These are phyloP conservation scores for Cheumatopsyche charites DNA, from an alignment of 1,140 invertebrate genomes.

Conservation along the genomic window DNA sequence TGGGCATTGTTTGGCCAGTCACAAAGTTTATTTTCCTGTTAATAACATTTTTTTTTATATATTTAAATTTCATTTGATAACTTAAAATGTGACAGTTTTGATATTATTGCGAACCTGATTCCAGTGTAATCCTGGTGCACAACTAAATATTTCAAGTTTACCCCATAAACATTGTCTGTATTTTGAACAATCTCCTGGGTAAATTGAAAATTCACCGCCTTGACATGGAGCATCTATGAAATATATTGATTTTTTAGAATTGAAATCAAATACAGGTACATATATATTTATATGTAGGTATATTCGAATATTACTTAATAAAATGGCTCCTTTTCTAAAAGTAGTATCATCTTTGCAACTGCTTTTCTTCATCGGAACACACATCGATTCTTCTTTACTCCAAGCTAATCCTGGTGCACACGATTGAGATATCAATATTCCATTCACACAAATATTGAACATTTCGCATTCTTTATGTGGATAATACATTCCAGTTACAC, in stretches of 20 bases:
- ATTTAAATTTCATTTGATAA: conserved; percentile 2
- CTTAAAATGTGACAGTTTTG: conserved; percentile 30
- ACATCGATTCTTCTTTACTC: conserved; percentile 68
- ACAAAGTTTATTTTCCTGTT: conserved; percentile 65
- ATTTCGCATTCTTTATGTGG: conserved; percentile 66
- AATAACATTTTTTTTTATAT: background rate
- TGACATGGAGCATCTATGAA: conserved; percentile 63
- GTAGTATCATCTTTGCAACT: conserved; percentile 41
- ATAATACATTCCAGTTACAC: conserved; percentile 65
- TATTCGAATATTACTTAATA: conserved; percentile 49
- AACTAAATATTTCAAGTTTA: conserved; percentile 71
- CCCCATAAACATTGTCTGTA: conserved; percentile 83
- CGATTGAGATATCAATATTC: conserved; percentile 65
- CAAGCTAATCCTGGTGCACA: conserved; percentile 75
- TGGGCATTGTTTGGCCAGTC: conserved; percentile 79
- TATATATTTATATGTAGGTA: too few species aligned
- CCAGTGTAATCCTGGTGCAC: conserved; percentile 79
- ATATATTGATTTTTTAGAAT: too few species aligned
- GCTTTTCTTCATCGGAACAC: conserved; percentile 58
- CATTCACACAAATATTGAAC: conserved; percentile 75
- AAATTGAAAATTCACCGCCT: conserved; percentile 67
- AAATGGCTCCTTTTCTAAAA: conserved; percentile 49
- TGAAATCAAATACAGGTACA: too few species aligned
- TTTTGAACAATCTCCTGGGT: conserved; percentile 72
- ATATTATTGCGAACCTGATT: conserved; percentile 63